Base-by-base conservation (phyloP, 2,113 vertebrate genomes). In the Lanius ludovicianus region DNA sequence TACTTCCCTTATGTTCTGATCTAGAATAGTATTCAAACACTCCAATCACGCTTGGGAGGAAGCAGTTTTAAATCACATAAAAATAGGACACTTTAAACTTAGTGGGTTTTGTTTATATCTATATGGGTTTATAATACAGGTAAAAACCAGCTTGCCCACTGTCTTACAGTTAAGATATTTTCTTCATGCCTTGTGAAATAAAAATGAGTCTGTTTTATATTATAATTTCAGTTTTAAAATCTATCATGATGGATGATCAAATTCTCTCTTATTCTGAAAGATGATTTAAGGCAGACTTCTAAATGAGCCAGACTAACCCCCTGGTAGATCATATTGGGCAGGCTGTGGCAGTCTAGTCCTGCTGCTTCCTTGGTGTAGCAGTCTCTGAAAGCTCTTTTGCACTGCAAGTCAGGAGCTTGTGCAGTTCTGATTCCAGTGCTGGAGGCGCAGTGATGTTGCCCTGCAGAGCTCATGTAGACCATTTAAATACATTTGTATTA, bases 381-480 rank as follows among this genome's bases (percentile, higher is more conserved):
- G 22, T 59, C 62, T 52, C 44, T 70, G 24, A 24, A 35, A 71
- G 28, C 35, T 62, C 8, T 44, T 70, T 70, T 44, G 37, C 20
- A 35, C 46, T 44, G 15, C 21, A 52, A 44, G 30, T 25, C 46
- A 16, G 8, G 17, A 37, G 13, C 10, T 62, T 25, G 33, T 52
- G 16, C 7, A 52, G 31, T 35, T 62, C 46, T 35, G 15, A 25
- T 62, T 70, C 25, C 46, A 60, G 13, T 35, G 15, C 24, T 62
- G 56, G 65, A 42, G 31, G 19, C 0, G 0, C 15, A 2, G 13
- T 42, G 20, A 25, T 31, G 11, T 30, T 83, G 31, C 13, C 16
- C 13, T 52, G 31, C 46, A 60, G 46, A 60, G 25, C 12, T 6
- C 37, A 35, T 15, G 7, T 13, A 19, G 35, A n/a, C 30, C 20